Evolutionary conservation across 2,113 vertebrate species (phyloP).

Genomic region (Oncorhynchus mykiss): DNA sequence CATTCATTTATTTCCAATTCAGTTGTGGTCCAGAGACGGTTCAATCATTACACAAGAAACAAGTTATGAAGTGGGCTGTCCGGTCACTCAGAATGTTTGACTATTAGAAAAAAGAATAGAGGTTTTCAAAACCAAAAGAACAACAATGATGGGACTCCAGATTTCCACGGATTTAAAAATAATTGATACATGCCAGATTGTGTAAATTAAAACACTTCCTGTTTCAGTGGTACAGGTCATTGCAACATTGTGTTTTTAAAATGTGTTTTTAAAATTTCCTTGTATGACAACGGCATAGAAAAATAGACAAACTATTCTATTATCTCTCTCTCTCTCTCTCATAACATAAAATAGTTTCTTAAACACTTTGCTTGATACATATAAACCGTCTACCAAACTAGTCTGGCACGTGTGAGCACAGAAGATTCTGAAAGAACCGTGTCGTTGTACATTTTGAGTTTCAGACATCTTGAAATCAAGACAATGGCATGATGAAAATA

Average conservation of each 20-base stretch:
- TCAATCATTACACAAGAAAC: neutral
- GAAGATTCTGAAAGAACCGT: neutral
- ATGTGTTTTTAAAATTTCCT: neutral
- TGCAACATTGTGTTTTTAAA: neutral
- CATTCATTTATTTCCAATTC: neutral
- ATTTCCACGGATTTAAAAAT: neutral
- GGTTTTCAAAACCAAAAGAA: neutral
- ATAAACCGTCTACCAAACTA: slow-evolving; percentile 1
- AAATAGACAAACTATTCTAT: neutral
- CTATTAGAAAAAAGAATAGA: no score
- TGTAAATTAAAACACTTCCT: no score
- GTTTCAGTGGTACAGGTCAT: no score
- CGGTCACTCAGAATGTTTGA: no score
- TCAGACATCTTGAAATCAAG: neutral
- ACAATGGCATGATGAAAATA: neutral
- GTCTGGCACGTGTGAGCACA: no score
- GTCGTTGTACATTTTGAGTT: neutral
- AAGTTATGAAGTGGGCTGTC: neutral
- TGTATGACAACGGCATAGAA: neutral
- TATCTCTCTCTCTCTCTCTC: slow-evolving; percentile 11
- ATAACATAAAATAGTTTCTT: slow-evolving; percentile 34
- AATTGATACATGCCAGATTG: no score
- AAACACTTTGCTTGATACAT: slow-evolving; percentile 10
- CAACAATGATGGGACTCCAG: neutral
- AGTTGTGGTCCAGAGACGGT: neutral